These are phyloP conservation scores for Synergus gifuensis DNA, from an alignment of 2,888 invertebrate genomes.

Conservation along the genomic window DNA sequence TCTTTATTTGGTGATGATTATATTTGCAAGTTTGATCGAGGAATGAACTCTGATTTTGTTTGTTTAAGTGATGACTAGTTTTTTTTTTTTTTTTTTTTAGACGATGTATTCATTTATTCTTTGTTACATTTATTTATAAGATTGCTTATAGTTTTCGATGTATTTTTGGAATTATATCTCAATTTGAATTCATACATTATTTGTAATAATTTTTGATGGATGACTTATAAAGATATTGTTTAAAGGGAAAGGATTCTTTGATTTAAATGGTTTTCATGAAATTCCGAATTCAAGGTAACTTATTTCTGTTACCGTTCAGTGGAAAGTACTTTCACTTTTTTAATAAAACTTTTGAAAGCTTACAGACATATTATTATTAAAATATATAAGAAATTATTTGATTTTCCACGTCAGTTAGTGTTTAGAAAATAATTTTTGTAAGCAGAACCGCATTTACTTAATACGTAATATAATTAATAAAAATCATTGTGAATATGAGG, in stretches of 20 bases:
- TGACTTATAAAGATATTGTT: not conserved
- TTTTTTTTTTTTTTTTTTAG: not conserved
- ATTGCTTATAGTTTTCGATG: not conserved
- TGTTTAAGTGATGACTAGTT: not conserved
- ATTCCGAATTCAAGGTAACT: not conserved
- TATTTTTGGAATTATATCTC: not conserved
- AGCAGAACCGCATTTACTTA: not conserved
- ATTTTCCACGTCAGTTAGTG: no score
- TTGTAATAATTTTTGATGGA: not conserved
- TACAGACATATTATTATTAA: no score
- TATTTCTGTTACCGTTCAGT: not conserved
- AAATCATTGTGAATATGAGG: not conserved
- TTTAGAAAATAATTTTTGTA: not conserved
- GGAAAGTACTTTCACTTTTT: no score
- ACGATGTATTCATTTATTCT: not conserved
- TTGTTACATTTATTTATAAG: not conserved
- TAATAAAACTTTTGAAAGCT: no score
- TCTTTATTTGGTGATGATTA: not conserved
- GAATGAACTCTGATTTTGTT: not conserved
- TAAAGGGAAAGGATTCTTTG: not conserved
- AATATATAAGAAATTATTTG: no score
- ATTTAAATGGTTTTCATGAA: no score
- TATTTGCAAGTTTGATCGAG: not conserved
- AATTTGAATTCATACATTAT: not conserved
- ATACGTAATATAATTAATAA: not conserved